Base-by-base conservation (phyloP, 2,113 vertebrate genomes). In the Chaetops frenatus region DNA sequence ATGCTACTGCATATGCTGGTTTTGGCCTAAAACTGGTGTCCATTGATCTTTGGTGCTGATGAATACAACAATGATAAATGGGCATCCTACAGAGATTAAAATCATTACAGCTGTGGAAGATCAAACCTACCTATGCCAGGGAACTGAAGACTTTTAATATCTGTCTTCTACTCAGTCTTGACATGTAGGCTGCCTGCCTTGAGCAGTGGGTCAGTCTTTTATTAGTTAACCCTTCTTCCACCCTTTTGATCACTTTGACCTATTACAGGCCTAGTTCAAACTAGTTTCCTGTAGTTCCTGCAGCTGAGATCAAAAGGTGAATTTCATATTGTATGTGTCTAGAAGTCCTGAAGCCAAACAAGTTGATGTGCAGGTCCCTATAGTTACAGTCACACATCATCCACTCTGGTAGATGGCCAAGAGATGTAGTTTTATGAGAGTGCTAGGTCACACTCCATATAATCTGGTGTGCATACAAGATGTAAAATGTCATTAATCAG, bases 181-280 rank as follows among this genome's bases (percentile, higher is more conserved):
- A 87, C 40, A 44, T 47, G 35, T 45, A 91, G 60, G 67, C 72
- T 94, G 88, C 64, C 77, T 90, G 56, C 65, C 71, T 93, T 70
- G 54, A 95, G 77, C 71, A 88, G 61, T 91, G 58, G 82, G 78
- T 81, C 92, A 86, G 53, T 74, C 60, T 90, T 94, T 90, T 94
- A 90, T 79, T 94, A 94, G 83, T 88, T 76, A 92, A 92, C 81
- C 92, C 16, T 74, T 92, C 66, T 96, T 90, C 71, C 64, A 86
- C 73, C 22, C 38, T 84, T 90, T 93, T 42, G 35, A 86, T 93
- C 16, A 77, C 71, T 93, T 87, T 92, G 51, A 93, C 94, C 76
- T 93, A 53, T 86, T 94, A 83, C 50, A 92, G n/a, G 31, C 64
- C 78, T 86, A 61, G 79, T 91, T 96, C 94, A 90, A 94, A 79